Evolutionary conservation across 2,113 vertebrate genomes (phyloP), one percentile per base, ranked within the genome.

Genomic region (Arothron firmamentum): DNA sequence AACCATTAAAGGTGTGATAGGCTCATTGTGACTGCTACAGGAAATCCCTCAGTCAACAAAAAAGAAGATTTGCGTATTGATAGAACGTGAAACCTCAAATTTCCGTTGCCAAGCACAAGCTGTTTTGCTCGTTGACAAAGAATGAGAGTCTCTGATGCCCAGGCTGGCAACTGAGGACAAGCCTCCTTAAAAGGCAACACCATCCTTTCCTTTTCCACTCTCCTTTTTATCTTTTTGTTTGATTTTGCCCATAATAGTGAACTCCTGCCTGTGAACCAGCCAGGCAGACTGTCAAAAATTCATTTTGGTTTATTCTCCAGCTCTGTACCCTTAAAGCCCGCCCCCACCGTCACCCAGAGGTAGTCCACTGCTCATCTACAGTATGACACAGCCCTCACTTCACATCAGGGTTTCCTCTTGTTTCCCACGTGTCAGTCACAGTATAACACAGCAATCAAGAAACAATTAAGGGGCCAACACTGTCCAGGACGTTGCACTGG

Each of bases 391-490:
- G 58, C 70, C 70, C 73, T 67, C 62, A 54, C 18, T 67, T 72
- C 66, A 62, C 75, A 64, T 76, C 80, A 71, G 73, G 60, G 82
- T 77, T 68, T 62, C 57, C 51, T 62, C 23, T 28, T 78, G 72
- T 72, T 85, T 75, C 74, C 59, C 34, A 42, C 15, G 71, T 72
- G 80, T 78, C 67, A 75, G 67, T 75, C 83, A 66, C 77, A 74
- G 77, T 68, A 43, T 62, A 75, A 82, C 72, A 65, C 14, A 13
- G 58, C 59, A 74, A 87, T 89, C 86, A 85, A 87, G 86, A 87
- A 65, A 76, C 85, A 89, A 87, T 86, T 88, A 85, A 88, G 86
- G 58, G 56, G 58, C 56, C 56, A 77, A 74, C 34, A 10, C 34
- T 12, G 34, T 38, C 34, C 34, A 11, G 34, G 34, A 38, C 6